Percentiles rank a stretch among this genome's conserved stretches.
Conservation (phyloP, 2,888 invertebrate species). For the Gymnoscelis rufifasciata region DNA sequence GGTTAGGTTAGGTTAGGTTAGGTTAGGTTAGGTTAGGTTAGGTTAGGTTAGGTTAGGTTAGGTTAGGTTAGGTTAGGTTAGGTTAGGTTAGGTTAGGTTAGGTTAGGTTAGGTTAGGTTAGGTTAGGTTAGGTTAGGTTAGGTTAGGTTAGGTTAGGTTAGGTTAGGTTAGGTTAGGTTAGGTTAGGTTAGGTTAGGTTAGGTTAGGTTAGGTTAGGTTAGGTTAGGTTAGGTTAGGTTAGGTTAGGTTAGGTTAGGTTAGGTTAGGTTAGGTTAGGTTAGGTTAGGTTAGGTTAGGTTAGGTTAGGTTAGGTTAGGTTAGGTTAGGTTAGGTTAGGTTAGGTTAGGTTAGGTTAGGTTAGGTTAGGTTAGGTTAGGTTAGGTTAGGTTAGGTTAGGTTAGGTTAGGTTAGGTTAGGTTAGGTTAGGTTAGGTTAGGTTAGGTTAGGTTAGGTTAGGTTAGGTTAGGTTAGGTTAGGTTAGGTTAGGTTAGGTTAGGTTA, state of each 20-base stretch:
- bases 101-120: constrained; percentile 16
- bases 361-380: constrained; percentile 17
- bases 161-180: constrained; percentile 9
- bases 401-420: constrained; percentile 20
- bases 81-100: constrained; percentile 20
- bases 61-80: constrained; percentile 20
- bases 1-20: constrained; percentile 25
- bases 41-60: constrained; percentile 19
- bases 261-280: constrained; percentile 19
- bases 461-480: too few species aligned
- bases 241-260: constrained; percentile 19
- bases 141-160: constrained; percentile 4
- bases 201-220: constrained; percentile 19
- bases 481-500: too few species aligned
- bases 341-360: constrained; percentile 20
- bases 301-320: constrained; percentile 5
- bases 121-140: constrained; percentile 8
- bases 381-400: constrained; percentile 4
- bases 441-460: too few species aligned
- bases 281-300: constrained; percentile 21
- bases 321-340: constrained; percentile 3
- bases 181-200: constrained; percentile 18
- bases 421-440: too few species aligned
- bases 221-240: constrained; percentile 19
- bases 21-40: constrained; percentile 24